Conservation (phyloP, 2,797 vertebrate species). For the Argentina silus region DNA sequence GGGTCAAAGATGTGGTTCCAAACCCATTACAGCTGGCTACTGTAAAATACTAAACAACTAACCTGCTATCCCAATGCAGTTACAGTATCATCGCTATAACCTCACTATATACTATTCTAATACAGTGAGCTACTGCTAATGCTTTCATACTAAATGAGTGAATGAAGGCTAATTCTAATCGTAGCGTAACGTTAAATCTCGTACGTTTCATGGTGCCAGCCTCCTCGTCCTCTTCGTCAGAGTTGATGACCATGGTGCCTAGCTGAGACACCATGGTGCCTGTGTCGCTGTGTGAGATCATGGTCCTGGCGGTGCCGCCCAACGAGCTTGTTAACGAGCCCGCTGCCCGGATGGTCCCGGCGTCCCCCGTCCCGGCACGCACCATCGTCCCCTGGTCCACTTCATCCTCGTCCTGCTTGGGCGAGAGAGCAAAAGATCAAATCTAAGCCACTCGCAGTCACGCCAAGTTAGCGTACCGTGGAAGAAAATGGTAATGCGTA, state of each 20-base stretch:
- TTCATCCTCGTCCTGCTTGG: slow-evolving; percentile 90
- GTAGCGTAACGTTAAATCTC: slow-evolving; percentile 44
- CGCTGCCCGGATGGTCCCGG: slow-evolving; percentile 83
- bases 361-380: slow-evolving; percentile 74
- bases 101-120: no score
- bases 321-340: slow-evolving; percentile 73
- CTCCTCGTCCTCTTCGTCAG: slow-evolving; percentile 84
- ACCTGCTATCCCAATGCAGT: not conserved
- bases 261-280: slow-evolving; percentile 85
- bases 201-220: slow-evolving; percentile 97
- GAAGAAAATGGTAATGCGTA: no score
- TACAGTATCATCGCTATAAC: no score
- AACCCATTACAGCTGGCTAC: no score
- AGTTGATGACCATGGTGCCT: slow-evolving; percentile 96
- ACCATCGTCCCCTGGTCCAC: slow-evolving; percentile 94
- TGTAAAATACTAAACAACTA: no score
- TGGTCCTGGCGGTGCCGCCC: slow-evolving; percentile 78
- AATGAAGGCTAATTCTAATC: no score
- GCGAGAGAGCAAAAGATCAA: no score
- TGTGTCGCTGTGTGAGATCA: slow-evolving; percentile 85
- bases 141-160: no score
- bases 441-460: no score
- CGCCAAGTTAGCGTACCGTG: no score
- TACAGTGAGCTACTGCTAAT: no score
- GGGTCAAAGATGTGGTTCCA: not conserved